Evolutionary conservation across 2,113 vertebrate genomes (phyloP), one percentile per base, ranked within the genome.

Genomic region (Crypturellus undulatus): DNA sequence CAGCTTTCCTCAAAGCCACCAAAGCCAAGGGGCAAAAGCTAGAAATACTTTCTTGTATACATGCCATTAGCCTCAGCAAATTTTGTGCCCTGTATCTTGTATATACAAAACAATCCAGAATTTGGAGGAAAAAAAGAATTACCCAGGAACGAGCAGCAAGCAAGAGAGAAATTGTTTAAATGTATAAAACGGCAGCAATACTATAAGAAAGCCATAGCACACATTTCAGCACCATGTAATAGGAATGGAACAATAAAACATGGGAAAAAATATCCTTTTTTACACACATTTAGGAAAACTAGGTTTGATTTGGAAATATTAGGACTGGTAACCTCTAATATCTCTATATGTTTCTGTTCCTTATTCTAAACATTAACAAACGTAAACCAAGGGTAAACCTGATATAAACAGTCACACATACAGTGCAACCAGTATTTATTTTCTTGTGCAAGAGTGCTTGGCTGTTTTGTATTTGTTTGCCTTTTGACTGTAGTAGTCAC

Each of bases 121-220:
- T 26, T 69, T 49, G 47, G 9, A 4, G 42, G 42, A 63, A 5
- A 11, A 19, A 56, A 10, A 14, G 70, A 70, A 20, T 17, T 80
- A 68, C 18, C 5, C 65, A 72, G 54, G 38, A 16, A 32, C 22
- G 68, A 58, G 40, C 40, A 87, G 34, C 34, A 54, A 71, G 77
- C 21, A 60, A 32, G 26, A 77, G 10, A 84, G 58, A 78, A 92
- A 15, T 13, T 2, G 4, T 63, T 89, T 34, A 63, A 68, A 89
- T 7, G 1, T 32, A 5, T 34, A 43, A 47, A 43, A 47, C 0
- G 1, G 49, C 14, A 72, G 11, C 30, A 65, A 45, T 77, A 34
- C 51, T 56, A 21, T 6, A 67, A 40, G 70, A 71, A 83, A 83
- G 4, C 12, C 7, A 5, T 3, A 68, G 19, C 15, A 65, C 75